These are phyloP conservation scores for Caranx ignobilis DNA, from an alignment of 2,113 vertebrate genomes.

Conservation along the genomic window DNA sequence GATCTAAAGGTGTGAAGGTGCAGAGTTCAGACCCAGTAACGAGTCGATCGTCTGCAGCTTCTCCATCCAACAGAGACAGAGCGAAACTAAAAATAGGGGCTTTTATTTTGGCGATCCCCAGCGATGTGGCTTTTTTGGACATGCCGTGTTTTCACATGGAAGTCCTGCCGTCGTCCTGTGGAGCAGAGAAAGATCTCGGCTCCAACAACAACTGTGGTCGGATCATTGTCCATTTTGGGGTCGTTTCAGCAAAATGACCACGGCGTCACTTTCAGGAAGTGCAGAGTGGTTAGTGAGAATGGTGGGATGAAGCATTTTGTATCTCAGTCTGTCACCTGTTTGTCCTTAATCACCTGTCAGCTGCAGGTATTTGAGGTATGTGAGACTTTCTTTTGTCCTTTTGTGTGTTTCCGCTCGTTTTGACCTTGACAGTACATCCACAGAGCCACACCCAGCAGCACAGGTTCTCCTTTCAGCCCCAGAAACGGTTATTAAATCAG, in stretches of 20 bases:
- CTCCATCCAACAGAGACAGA: background rate
- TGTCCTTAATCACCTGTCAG: background rate
- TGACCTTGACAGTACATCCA: background rate
- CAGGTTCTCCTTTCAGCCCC: background rate
- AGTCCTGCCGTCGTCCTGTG: background rate
- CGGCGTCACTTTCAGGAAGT: background rate
- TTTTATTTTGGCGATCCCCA: constrained; percentile 37
- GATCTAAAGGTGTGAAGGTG: too few relatives aligned
- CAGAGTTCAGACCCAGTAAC: background rate
- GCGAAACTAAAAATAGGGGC: constrained; percentile 15
- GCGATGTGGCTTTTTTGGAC: constrained; percentile 23
- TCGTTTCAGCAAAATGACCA: constrained; percentile 1
- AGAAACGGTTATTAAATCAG: too few relatives aligned
- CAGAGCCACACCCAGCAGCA: background rate
- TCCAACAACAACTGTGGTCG: background rate
- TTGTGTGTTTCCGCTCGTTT: background rate
- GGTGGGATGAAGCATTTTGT: too few relatives aligned
- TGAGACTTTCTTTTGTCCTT: constrained; percentile 11
- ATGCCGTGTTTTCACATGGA: background rate
- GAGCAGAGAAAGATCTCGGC: background rate
- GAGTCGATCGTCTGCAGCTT: background rate
- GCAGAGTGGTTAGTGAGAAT: background rate
- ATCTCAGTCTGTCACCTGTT: background rate
- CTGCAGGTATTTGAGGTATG: background rate
- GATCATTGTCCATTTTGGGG: constrained; percentile 1